phyloP scores from a whole-genome alignment of 2,797 vertebrate genomes.

The Eleutherodactylus coqui region DNA sequence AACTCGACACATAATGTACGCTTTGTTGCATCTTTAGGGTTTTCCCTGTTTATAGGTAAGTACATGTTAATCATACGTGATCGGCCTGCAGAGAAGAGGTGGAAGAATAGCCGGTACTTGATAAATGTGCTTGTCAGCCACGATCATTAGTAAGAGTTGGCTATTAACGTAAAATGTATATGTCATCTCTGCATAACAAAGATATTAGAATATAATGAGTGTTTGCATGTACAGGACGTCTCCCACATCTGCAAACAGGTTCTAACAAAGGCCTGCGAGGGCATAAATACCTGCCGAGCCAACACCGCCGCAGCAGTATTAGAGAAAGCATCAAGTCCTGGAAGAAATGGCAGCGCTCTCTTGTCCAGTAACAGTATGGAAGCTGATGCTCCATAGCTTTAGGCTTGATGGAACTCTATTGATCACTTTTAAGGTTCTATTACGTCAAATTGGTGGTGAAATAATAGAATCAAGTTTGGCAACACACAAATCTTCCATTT shows the following conservation, averaged over 20 bases:
- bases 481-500: background rate
- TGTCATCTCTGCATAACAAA: conserved; percentile 25
- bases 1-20: conserved; percentile 11
- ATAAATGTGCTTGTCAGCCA: conserved; percentile 46
- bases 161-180: conserved; percentile 32
- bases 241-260: background rate
- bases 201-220: conserved; percentile 36
- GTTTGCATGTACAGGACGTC: conserved; percentile 13
- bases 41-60: background rate
- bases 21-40: conserved; percentile 4
- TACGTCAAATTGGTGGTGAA: background rate
- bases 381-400: too few species aligned
- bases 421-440: background rate
- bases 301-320: background rate
- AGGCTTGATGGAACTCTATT: background rate
- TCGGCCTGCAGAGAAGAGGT: background rate
- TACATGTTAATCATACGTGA: conserved; percentile 42
- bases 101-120: conserved; percentile 22
- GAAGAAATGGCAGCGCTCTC: background rate
- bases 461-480: background rate
- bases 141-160: conserved; percentile 29
- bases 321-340: background rate
- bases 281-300: background rate
- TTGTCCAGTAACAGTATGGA: too few species aligned
- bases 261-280: background rate